Conservation (phyloP, 2,797 vertebrate species). For the Euphonia xanthogaster region DNA sequence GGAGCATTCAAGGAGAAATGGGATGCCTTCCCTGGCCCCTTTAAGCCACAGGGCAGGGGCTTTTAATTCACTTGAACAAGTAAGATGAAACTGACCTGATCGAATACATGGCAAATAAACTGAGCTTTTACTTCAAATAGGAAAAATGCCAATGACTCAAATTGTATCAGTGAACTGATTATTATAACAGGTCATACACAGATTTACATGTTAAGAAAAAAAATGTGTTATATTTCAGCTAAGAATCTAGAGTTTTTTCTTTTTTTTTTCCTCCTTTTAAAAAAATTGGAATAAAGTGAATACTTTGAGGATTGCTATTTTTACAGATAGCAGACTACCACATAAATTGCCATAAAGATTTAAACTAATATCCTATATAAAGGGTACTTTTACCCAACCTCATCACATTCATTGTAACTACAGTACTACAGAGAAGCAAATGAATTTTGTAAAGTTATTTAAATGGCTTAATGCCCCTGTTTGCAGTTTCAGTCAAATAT, state of each 20-base stretch:
- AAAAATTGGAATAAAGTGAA: neutral
- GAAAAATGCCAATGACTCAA: neutral
- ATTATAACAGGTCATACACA: neutral
- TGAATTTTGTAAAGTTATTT: neutral
- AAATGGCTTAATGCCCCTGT: neutral
- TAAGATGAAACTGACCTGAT: neutral
- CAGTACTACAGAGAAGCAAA: neutral
- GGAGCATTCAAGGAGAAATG: neutral
- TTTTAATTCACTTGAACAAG: neutral
- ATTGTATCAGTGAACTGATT: neutral
- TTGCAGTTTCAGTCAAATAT: neutral
- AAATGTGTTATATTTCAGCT: neutral
- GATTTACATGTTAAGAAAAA: neutral
- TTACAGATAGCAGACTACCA: neutral
- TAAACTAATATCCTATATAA: neutral
- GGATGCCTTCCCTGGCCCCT: neutral
- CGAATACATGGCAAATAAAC: neutral
- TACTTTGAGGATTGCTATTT: neutral
- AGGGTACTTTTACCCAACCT: neutral
- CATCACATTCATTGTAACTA: neutral
- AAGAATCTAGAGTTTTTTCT: neutral
- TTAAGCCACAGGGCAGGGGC: neutral
- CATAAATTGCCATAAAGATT: neutral
- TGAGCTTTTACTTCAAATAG: neutral
- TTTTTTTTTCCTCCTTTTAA: rapidly evolving